A percentile compares a stretch with the other conserved stretches of the same genome.
phyloP scores from a whole-genome alignment of 2,888 invertebrate species.

The Lochmaea capreae region DNA sequence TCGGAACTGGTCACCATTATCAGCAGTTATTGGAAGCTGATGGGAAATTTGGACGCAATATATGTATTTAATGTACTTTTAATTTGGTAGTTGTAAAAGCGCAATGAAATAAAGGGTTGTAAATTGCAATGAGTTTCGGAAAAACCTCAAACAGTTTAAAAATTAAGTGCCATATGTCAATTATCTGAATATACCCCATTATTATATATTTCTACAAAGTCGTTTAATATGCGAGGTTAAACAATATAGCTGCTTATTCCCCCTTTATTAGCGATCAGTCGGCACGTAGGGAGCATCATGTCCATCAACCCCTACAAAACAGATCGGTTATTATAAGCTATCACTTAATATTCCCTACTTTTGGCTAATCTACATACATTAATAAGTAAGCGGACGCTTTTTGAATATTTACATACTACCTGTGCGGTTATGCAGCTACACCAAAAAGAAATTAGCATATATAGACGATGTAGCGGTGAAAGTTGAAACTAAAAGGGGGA shows the following conservation, averaged over 20 bases:
- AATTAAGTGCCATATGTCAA: too few species aligned
- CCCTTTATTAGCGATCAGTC: slow-evolving; percentile 1
- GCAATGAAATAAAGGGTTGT: too few species aligned
- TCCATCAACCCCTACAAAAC: slow-evolving; percentile 43
- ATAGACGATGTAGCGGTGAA: slow-evolving; percentile 11
- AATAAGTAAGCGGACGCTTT: slow-evolving; percentile 47
- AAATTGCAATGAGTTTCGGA: too few species aligned
- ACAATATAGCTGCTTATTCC: neutral
- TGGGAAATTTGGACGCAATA: too few species aligned
- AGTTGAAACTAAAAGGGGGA: slow-evolving; percentile 12
- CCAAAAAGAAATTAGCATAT: slow-evolving; percentile 30
- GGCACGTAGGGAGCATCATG: slow-evolving; percentile 25
- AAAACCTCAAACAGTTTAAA: too few species aligned
- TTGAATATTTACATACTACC: slow-evolving; percentile 34
- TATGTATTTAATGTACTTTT: too few species aligned
- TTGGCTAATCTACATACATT: slow-evolving; percentile 50
- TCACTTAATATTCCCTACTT: slow-evolving; percentile 52
- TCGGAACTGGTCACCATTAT: too few species aligned
- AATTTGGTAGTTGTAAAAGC: too few species aligned
- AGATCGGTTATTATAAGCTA: slow-evolving; percentile 49
- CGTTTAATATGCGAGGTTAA: neutral
- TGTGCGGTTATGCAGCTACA: slow-evolving; percentile 23
- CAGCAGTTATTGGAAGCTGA: too few species aligned
- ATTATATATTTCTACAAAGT: too few species aligned
- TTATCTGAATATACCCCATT: too few species aligned